phyloP scores from a whole-genome alignment of 2,113 vertebrate genomes.

The Egretta garzetta region DNA sequence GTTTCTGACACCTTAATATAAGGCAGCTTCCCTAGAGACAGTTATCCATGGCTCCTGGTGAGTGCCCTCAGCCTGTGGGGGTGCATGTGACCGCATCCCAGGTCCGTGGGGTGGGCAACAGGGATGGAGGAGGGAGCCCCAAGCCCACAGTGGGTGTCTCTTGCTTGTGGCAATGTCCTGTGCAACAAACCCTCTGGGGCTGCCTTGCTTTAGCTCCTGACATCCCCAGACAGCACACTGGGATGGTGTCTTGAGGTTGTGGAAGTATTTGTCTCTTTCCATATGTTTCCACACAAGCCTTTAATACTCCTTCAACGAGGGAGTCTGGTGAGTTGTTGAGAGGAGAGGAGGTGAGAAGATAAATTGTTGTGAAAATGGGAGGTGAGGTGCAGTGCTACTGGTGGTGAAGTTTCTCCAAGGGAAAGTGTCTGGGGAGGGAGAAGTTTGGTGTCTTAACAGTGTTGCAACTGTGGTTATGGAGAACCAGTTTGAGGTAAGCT shows the following conservation, averaged over 20 bases:
- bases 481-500: not conserved
- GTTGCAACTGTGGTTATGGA: not conserved
- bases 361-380: not conserved
- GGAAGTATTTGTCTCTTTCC: not conserved
- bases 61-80: not conserved
- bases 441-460: not conserved
- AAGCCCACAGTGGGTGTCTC: not conserved
- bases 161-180: not conserved
- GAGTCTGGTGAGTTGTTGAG: not conserved
- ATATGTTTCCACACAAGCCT: not conserved
- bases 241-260: not conserved
- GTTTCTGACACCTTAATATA: not conserved
- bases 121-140: not conserved
- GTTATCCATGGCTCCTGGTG: not conserved
- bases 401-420: not conserved
- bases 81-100: not conserved
- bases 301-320: fast-evolving
- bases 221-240: fast-evolving
- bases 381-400: not conserved
- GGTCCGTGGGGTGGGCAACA: not conserved
- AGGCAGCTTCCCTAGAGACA: not conserved
- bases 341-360: not conserved
- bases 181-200: not conserved
- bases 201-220: not conserved
- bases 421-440: not conserved